Evolutionary conservation across 2,797 vertebrate genomes (phyloP).

Genomic region (Hyperoplus lanceolatus): DNA sequence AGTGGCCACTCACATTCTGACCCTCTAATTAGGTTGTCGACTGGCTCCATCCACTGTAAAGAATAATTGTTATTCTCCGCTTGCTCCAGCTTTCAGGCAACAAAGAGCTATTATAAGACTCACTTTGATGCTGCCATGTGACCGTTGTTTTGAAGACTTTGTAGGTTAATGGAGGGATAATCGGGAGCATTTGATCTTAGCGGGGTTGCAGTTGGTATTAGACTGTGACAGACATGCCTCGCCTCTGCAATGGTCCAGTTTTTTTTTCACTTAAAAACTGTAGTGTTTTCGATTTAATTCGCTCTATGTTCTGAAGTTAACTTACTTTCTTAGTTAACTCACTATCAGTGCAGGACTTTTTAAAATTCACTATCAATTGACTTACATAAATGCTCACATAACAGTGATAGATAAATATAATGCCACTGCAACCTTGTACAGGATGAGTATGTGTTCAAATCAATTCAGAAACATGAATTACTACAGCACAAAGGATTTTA

Average conservation of each 20-base stretch:
- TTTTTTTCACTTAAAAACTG: slow-evolving; percentile 14
- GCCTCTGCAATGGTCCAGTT: slow-evolving; percentile 19
- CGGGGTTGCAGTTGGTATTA: slow-evolving; percentile 54
- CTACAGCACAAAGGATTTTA: background rate
- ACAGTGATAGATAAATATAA: background rate
- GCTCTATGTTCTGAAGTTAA: slow-evolving; percentile 11
- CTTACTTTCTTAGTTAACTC: background rate
- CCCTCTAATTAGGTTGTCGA: slow-evolving; percentile 71
- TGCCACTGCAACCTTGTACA: background rate
- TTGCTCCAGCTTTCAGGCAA: slow-evolving; percentile 69
- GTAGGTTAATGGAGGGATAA: slow-evolving; percentile 82
- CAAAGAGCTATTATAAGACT: slow-evolving; percentile 74
- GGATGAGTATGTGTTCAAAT: background rate
- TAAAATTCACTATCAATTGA: background rate
- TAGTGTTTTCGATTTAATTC: background rate
- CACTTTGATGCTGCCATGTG: slow-evolving; percentile 78
- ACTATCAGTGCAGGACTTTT: background rate
- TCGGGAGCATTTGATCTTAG: slow-evolving; percentile 72
- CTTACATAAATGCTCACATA: background rate
- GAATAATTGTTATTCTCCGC: slow-evolving; percentile 75
- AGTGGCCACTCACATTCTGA: slow-evolving; percentile 64
- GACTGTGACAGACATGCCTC: slow-evolving; percentile 37
- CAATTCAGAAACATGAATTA: background rate
- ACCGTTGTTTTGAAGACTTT: slow-evolving; percentile 70
- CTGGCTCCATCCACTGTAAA: slow-evolving; percentile 68